Evolutionary conservation across 2,888 invertebrate genomes (phyloP), one percentile per base, ranked within the genome.

Genomic region (Pristionchus maxplancki): DNA sequence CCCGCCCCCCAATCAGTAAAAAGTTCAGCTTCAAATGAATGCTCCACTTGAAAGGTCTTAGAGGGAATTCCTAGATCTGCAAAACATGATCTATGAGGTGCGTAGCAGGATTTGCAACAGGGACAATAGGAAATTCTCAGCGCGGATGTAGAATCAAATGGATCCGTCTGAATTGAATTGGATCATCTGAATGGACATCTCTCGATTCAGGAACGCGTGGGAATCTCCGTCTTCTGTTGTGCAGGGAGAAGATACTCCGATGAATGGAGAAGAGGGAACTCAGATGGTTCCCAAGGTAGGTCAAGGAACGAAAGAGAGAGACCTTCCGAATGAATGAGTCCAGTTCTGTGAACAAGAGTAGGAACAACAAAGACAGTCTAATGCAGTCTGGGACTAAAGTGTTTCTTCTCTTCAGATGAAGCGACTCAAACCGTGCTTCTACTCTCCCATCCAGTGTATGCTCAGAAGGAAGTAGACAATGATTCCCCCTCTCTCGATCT

Each of bases 401-500:
- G 13, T 40, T 48, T 17, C 13, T 28, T 31, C 44, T 31, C 24
- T 83, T 24, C 82, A 91, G 81, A 85, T 88, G 89, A 93, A 93
- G 87, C 91, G 93, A 31, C 92, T 93, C 90, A 89, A 91, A 44
- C 92, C 92, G 24, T 93, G 92, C 88, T 93, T 92, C 88, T 92
- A 92, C 89, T 93, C 93, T 3, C 93, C 93, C n/a, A 93, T 93
- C 89, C 93, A 93, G 86, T 93, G 93, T 87, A 90, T 93, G 85
- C 92, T 93, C 40, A 40, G 85, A 85, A 85, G 48, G 40, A 28
- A 83, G 53, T 83, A 53, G 50, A 83, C 53, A 17, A 53, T 5
- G 53, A 83, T 83, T 53, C 50, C n/a, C n/a, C 34, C 82, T 11
- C 6, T 44, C 44, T 44, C 44, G 50, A 48, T 82, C 82, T 24